Conservation (phyloP, 1,140 invertebrate genomes). For the Bombus picipes region DNA sequence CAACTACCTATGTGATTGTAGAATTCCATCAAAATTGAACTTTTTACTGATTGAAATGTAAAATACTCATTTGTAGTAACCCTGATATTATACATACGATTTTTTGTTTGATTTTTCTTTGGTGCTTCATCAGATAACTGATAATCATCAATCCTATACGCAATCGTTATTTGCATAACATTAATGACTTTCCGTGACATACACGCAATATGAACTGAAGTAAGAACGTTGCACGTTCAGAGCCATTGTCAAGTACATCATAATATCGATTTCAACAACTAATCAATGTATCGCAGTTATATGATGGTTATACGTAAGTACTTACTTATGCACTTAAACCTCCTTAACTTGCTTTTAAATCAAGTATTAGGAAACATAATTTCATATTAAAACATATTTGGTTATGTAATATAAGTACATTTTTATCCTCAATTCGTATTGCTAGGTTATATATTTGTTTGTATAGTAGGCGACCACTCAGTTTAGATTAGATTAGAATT, state of each 20-base stretch:
- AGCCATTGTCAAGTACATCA: conserved; percentile 61
- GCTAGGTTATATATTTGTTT: too few relatives aligned
- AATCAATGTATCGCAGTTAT: background rate
- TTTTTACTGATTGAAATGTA: too few relatives aligned
- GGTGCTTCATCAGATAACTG: background rate
- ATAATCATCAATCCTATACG: background rate
- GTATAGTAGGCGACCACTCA: too few relatives aligned
- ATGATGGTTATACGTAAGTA: background rate
- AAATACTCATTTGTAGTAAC: background rate
- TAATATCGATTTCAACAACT: background rate
- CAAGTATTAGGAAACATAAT: background rate
- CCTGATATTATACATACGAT: background rate
- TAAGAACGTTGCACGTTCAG: conserved; percentile 33
- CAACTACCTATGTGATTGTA: background rate
- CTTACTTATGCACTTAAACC: background rate
- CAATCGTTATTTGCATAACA: background rate
- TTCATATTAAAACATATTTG: background rate
- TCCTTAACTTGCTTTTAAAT: background rate
- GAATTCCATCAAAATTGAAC: background rate
- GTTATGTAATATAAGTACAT: background rate
- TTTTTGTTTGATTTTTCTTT: background rate
- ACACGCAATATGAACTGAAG: background rate
- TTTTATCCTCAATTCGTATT: background rate
- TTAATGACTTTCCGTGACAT: background rate
- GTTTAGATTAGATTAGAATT: too few relatives aligned